A percentile compares a stretch with the other conserved stretches of the same genome.
Evolutionary conservation across 2,797 vertebrate species (phyloP).

Genomic region (Lutjanus argentimaculatus): DNA sequence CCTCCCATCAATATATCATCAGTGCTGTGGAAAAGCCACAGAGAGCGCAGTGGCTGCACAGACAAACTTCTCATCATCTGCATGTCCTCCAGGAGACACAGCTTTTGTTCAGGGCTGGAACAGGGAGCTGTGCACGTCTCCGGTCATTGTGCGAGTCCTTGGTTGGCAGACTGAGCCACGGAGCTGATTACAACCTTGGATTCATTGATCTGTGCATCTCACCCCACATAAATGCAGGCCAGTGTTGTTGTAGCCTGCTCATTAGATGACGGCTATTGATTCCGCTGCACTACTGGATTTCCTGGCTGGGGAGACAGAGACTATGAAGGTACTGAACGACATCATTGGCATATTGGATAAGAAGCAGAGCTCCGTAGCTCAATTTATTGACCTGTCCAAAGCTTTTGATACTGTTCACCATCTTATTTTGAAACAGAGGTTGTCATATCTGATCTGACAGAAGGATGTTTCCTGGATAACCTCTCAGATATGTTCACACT

Average conservation of each 20-base stretch:
- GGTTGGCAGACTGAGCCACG: constrained; percentile 33
- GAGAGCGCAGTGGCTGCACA: neutral
- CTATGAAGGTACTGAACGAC: too few species aligned
- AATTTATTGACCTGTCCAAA: too few species aligned
- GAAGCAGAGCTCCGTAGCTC: too few species aligned
- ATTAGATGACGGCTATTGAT: constrained; percentile 52
- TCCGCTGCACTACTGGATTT: neutral
- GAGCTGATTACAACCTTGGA: constrained; percentile 46
- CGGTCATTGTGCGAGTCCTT: constrained; percentile 1
- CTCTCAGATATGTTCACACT: too few species aligned
- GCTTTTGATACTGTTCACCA: too few species aligned
- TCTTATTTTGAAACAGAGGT: too few species aligned
- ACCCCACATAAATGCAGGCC: constrained; percentile 20
- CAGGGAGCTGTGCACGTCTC: neutral
- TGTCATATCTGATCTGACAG: too few species aligned
- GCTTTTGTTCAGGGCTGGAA: neutral
- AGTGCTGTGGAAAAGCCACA: neutral
- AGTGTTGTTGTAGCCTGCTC: constrained; percentile 35
- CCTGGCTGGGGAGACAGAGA: neutral
- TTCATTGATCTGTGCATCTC: constrained; percentile 38
- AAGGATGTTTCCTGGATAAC: too few species aligned
- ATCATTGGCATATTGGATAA: too few species aligned
- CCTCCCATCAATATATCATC: constrained; percentile 22
- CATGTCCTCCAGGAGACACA: constrained; percentile 32
- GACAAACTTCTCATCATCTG: neutral